Conservation (phyloP, 2,888 invertebrate genomes). For the Crepidodera aurea region DNA sequence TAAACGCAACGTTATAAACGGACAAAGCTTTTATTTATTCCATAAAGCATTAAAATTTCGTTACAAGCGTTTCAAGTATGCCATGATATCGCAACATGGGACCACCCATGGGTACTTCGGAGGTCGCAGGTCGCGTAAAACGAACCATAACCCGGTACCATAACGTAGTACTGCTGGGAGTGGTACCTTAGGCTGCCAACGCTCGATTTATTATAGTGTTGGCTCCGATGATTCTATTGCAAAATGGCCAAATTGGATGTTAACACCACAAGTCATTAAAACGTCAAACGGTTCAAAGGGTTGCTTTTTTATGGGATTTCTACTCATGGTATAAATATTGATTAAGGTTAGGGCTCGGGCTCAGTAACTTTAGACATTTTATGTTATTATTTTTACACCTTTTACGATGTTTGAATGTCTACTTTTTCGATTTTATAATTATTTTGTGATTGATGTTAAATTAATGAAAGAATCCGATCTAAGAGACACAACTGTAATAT, state of each 20-base stretch:
- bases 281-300: conserved; percentile 34
- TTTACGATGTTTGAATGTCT: no score
- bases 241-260: conserved; percentile 43
- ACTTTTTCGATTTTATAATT: no score
- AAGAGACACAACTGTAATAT: no score
- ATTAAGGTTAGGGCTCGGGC: no score
- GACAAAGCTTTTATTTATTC: conserved; percentile 8
- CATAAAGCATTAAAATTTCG: conserved; percentile 14
- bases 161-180: conserved; percentile 16
- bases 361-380: no score
- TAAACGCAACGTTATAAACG: conserved; percentile 6
- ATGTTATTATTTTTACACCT: no score
- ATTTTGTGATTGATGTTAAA: no score
- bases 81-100: conserved; percentile 28
- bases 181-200: conserved; percentile 24
- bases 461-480: no score
- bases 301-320: conserved; percentile 22
- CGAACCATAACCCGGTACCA: conserved; percentile 37
- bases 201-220: conserved; percentile 29
- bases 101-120: conserved; percentile 42
- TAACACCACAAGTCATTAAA: conserved; percentile 44
- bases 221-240: conserved; percentile 30
- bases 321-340: no score
- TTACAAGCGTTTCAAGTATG: conserved; percentile 17
- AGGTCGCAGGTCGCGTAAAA: conserved; percentile 45